Percentiles rank a stretch among this genome's conserved stretches.
Conservation (phyloP, 37 sponge, comb jelly and placozoan species). For the Petrosia ficiformis region DNA sequence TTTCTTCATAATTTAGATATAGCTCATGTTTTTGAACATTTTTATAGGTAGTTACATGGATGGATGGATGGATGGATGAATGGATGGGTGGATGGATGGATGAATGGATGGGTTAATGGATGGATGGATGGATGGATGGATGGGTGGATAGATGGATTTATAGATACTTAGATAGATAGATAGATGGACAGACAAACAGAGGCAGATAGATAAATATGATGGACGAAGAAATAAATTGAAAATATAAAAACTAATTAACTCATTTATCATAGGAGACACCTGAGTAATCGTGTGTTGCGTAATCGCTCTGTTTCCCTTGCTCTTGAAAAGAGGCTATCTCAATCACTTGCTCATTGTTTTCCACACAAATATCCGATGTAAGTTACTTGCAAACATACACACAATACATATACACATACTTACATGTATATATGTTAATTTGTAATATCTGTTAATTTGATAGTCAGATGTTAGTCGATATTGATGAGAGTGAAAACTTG, state of each 20-base stretch:
- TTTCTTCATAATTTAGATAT: conserved; percentile 63
- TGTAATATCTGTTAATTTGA: too few relatives aligned
- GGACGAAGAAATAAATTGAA: too few relatives aligned
- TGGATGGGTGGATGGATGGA: too few relatives aligned
- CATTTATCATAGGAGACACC: conserved; percentile 27
- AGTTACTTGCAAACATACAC: neutral
- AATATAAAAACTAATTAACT: neutral
- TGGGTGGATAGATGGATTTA: too few relatives aligned
- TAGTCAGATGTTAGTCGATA: conserved; percentile 68
- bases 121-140: too few relatives aligned
- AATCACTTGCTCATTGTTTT: conserved; percentile 56
- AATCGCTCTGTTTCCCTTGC: conserved; percentile 49
- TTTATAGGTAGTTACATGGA: conserved; percentile 58
- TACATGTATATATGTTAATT: too few relatives aligned
- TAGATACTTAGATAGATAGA: too few relatives aligned
- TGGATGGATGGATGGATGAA: too few relatives aligned
- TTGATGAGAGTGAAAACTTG: conserved; percentile 39
- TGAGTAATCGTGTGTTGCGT: conserved; percentile 41
- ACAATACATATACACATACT: neutral
- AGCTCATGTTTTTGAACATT: conserved; percentile 67
- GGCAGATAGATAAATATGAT: too few relatives aligned
- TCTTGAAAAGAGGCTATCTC: conserved; percentile 36
- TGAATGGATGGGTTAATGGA: too few relatives aligned
- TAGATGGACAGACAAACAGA: too few relatives aligned
- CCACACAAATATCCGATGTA: conserved; percentile 60